Evolutionary conservation across 2,888 invertebrate species (phyloP), one percentile per base, ranked within the genome.

Genomic region (Eilema depressum): DNA sequence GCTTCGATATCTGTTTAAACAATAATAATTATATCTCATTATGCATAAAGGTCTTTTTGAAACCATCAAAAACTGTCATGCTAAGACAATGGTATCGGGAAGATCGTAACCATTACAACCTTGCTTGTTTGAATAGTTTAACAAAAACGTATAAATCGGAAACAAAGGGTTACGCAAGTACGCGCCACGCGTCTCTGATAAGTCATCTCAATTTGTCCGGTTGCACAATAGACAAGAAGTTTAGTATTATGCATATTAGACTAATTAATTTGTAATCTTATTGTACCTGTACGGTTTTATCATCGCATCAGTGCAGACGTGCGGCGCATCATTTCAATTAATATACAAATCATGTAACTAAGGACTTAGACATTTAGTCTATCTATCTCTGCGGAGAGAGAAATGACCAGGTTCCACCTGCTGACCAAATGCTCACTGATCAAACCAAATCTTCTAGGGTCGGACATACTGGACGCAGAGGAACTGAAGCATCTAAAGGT

Each of bases 1-100:
- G 99, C 99, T 93, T 98, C 98, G 84, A 99, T 98, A 95, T 98
- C 98, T 99, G 96, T 61, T 94, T 94, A 79, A 83, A 80, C 81
- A 78, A 75, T 14, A 70, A 66, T 57, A 53, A 33, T 20, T 68
- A 63, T 30, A 25, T 68, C 33, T 56, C 20, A 63, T 56, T 68
- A 33, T 57, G n/a, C 30, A 33, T 33, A 8, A 20, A 56, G 20
- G 53, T 53, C n/a, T n/a, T n/a, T 53, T 67, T 33, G 61, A 69
- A 73, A 67, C 59, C 53, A 68, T 70, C 26, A 12, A 41, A 70
- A n/a, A 68, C 69, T 71, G 33, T 69, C 41, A 71, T 65, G 53
- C 23, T 23, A 63, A 57, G 41, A 81, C 77, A 76, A 82, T 81
- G 59, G 25, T 74, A 77, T 79, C 83, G 26, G 37, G 33, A 72